Base-by-base conservation (phyloP, 2,797 vertebrate genomes). In the Tenualosa thibaudeaui region DNA sequence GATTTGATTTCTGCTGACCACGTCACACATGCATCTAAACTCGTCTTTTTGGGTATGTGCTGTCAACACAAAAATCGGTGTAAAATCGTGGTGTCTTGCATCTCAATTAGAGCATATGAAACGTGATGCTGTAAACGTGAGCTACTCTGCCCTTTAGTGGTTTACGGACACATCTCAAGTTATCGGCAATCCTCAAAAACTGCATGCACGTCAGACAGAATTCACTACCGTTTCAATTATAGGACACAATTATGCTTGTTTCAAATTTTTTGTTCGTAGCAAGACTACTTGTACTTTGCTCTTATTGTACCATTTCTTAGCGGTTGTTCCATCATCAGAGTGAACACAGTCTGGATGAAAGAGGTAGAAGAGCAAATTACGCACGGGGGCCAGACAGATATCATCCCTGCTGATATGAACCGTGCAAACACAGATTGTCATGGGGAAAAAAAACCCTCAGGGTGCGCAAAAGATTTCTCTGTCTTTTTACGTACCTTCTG, bases 71-170 rank as follows among this genome's bases (percentile, higher is more conserved):
- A 78, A 78, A 78, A 43, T 78, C 40, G 19, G 40, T 78, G 71
- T 78, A 46, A 78, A 78, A 78, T 22, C 71, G 71, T 46, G 71
- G 37, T 46, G 71, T 8, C 71, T 78, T 78, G 71, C 37, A 78
- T 78, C 71, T 46, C 71, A 78, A 46, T 78, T 78, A 78, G 71
- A 78, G 37, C 40, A 43, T 43, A 78, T 78, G 71, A 78, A 46
- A 78, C 71, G 71, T 46, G 40, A 78, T 19, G 71, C 71, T 78
- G 71, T 78, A 78, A 78, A 43, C 71, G 71, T 78, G 71, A 78
- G 71, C 71, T n/a, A 17, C 40, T 43, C 71, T 78, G 71, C 40
- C 40, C 71, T 78, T 78, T 22, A 22, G 40, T 46, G 71, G 71
- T 15, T 71, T 71, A 71, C 31, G 31, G 40, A 78, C 71, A 78